A percentile compares a stretch with the other conserved stretches of the same genome.
phyloP scores from a whole-genome alignment of 2,888 invertebrate species.

The Sminthurides aquaticus region DNA sequence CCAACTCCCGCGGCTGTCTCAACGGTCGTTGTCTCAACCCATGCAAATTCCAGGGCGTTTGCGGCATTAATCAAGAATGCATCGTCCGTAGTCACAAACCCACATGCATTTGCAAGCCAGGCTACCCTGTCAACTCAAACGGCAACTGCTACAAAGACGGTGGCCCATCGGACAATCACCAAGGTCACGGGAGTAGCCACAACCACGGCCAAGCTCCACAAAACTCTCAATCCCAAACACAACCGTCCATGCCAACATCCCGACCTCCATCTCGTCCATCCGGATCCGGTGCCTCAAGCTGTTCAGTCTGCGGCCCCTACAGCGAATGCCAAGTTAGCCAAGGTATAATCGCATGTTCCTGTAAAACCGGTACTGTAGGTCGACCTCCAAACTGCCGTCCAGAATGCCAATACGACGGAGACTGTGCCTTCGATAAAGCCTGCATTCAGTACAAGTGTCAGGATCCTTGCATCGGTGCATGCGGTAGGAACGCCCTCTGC shows the following conservation, averaged over 20 bases:
- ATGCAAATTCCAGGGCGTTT: slow-evolving; percentile 34
- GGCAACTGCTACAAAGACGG: slow-evolving; percentile 14
- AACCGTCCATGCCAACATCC: background rate
- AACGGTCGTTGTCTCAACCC: slow-evolving; percentile 51
- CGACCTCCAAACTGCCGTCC: slow-evolving; percentile 37
- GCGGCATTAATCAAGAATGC: slow-evolving; percentile 17
- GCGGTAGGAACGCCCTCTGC: slow-evolving; percentile 44
- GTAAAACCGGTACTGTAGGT: slow-evolving; percentile 29
- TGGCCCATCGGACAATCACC: background rate
- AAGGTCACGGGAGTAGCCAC: too few relatives aligned
- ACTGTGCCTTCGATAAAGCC: slow-evolving; percentile 31
- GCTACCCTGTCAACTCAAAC: slow-evolving; percentile 30
- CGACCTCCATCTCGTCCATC: background rate
- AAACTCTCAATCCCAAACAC: background rate
- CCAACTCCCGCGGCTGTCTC: slow-evolving; percentile 51
- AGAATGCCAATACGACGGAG: slow-evolving; percentile 33
- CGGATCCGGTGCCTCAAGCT: background rate
- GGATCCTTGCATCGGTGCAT: slow-evolving; percentile 42
- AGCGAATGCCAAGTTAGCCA: slow-evolving; percentile 28
- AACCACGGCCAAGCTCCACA: background rate
- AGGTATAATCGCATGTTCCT: slow-evolving; percentile 32
- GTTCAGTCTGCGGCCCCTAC: slow-evolving; percentile 25
- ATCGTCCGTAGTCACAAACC: slow-evolving; percentile 9
- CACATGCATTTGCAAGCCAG: slow-evolving; percentile 26
- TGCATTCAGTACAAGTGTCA: slow-evolving; percentile 30